A percentile compares a stretch with the other conserved stretches of the same genome.
Conservation (phyloP, 2,113 vertebrate genomes). For the Xiphophorus hellerii region DNA sequence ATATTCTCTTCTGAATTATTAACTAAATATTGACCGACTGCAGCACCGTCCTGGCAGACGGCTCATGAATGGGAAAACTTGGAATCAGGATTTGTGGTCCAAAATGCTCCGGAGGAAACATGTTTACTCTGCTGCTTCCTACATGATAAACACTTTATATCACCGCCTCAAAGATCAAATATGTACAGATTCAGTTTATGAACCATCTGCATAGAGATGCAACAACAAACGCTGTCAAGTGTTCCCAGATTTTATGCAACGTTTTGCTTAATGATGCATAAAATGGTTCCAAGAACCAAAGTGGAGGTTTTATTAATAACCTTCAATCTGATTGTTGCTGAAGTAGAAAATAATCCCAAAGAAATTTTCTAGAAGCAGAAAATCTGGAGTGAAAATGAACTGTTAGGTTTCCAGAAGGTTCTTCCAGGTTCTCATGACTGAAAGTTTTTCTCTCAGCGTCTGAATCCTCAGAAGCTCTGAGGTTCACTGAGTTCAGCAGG, state of each 20-base stretch:
- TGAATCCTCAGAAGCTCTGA: conserved; percentile 28
- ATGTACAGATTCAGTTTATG: too few relatives aligned
- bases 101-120: neutral
- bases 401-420: neutral
- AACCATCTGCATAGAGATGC: too few relatives aligned
- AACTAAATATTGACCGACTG: neutral
- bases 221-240: too few relatives aligned
- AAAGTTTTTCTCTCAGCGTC: neutral
- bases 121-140: too few relatives aligned
- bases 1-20: neutral
- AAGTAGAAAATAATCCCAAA: too few relatives aligned
- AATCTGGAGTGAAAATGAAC: neutral
- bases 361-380: too few relatives aligned
- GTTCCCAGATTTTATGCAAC: too few relatives aligned
- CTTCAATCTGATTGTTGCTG: too few relatives aligned
- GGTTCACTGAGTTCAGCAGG: conserved; percentile 18
- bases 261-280: too few relatives aligned
- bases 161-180: too few relatives aligned
- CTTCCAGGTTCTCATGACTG: neutral
- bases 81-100: neutral
- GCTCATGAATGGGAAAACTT: neutral
- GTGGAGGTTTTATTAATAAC: too few relatives aligned
- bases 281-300: too few relatives aligned
- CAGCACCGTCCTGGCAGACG: neutral
- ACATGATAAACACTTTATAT: neutral